Percentiles rank a stretch among this genome's conserved stretches.
Conservation (phyloP, 1,140 invertebrate species). For the Luehdorfia chinensis region DNA sequence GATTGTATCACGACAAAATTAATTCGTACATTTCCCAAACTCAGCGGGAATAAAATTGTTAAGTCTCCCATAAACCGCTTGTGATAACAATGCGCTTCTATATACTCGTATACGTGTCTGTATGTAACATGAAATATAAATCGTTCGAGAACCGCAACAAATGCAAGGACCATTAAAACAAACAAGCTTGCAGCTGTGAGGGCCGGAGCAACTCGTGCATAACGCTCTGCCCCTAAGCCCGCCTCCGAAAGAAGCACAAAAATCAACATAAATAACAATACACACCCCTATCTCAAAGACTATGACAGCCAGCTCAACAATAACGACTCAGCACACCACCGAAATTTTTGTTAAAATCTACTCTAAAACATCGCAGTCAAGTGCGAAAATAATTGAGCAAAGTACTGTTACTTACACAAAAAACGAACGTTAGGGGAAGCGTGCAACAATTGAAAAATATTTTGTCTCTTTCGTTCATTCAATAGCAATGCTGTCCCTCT, state of each 20-base stretch:
- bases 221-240: slow-evolving; percentile 60
- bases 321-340: slow-evolving; percentile 27
- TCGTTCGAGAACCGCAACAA: slow-evolving; percentile 49
- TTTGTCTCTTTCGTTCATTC: slow-evolving; percentile 71
- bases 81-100: slow-evolving; percentile 33
- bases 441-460: slow-evolving; percentile 75
- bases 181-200: slow-evolving; percentile 63
- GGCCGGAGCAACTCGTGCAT: slow-evolving; percentile 48
- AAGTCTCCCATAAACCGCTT: slow-evolving; percentile 48
- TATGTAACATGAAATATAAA: slow-evolving; percentile 42
- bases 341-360: slow-evolving; percentile 19
- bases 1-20: neutral
- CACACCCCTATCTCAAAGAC: slow-evolving; percentile 73
- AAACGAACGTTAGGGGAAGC: slow-evolving; percentile 33
- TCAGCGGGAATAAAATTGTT: slow-evolving; percentile 31
- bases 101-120: slow-evolving; percentile 38
- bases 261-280: slow-evolving; percentile 77
- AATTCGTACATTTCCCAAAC: slow-evolving; percentile 18
- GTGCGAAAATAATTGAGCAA: slow-evolving; percentile 12
- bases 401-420: slow-evolving; percentile 20
- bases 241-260: slow-evolving; percentile 63
- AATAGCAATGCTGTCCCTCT: slow-evolving; percentile 65
- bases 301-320: slow-evolving; percentile 37
- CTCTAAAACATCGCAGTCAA: slow-evolving; percentile 18
- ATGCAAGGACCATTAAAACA: slow-evolving; percentile 66